phyloP scores from a whole-genome alignment of 1,140 invertebrate genomes.

The Hirudo medicinalis region DNA sequence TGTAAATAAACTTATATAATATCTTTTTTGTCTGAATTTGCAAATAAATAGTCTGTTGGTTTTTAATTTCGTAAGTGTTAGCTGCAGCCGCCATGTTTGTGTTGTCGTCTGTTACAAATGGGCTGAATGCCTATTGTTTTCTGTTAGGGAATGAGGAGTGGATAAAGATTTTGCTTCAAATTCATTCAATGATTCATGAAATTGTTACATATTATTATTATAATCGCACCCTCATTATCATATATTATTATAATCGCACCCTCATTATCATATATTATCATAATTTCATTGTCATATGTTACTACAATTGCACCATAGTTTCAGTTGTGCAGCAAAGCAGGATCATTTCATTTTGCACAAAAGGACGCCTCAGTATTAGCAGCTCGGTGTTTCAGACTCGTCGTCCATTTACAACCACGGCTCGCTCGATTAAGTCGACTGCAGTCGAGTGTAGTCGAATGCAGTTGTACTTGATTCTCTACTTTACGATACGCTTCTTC shows the following conservation, averaged over 20 bases:
- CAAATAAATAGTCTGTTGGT: background rate
- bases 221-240: background rate
- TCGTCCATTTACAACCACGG: background rate
- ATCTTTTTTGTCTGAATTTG: background rate
- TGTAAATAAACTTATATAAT: background rate
- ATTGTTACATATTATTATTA: too few species aligned
- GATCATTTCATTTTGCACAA: background rate
- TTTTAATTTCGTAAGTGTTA: background rate
- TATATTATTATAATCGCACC: background rate
- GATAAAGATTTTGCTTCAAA: background rate
- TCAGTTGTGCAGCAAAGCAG: background rate
- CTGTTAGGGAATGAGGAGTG: too few species aligned
- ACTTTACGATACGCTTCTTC: too few species aligned
- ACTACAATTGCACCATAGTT: background rate
- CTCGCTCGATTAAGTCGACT: background rate
- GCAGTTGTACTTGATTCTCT: too few species aligned
- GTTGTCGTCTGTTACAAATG: background rate
- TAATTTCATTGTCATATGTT: background rate
- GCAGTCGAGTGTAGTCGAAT: too few species aligned
- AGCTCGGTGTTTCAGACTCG: background rate
- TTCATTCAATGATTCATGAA: background rate
- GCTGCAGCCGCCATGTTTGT: background rate
- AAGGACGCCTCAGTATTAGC: background rate
- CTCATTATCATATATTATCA: background rate
- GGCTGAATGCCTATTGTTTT: too few species aligned